Evolutionary conservation across 2,888 invertebrate genomes (phyloP).

Genomic region (Gortyna flavago): DNA sequence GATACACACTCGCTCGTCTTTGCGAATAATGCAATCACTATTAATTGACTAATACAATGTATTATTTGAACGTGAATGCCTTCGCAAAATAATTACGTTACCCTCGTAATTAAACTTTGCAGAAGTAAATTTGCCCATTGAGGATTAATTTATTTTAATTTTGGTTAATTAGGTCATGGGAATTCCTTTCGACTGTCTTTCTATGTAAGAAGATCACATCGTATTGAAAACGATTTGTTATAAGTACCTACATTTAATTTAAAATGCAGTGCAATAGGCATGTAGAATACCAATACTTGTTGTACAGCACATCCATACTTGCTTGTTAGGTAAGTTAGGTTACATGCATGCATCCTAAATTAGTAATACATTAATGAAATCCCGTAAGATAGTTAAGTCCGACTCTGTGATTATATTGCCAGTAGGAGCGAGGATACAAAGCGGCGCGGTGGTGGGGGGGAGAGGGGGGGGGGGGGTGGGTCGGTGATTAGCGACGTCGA

Average conservation of each 20-base stretch:
- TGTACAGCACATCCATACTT: background rate
- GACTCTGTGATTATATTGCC: conserved; percentile 72
- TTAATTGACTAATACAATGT: conserved; percentile 69
- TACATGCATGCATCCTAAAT: background rate
- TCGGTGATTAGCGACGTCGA: conserved; percentile 87
- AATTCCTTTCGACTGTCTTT: background rate
- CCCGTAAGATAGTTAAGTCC: conserved; percentile 65
- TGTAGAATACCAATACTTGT: background rate
- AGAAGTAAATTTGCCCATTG: background rate
- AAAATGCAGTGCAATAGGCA: background rate
- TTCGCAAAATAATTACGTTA: conserved; percentile 38
- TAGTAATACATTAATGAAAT: conserved; percentile 25
- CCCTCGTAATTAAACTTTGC: background rate
- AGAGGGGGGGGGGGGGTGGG: conserved; percentile 59
- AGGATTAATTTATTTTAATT: background rate
- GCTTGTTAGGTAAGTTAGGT: background rate
- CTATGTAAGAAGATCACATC: background rate
- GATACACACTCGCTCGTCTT: conserved; percentile 79
- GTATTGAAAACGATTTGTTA: background rate
- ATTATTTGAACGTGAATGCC: conserved; percentile 51
- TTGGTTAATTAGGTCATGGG: conserved; percentile 18
- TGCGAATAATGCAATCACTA: conserved; percentile 80
- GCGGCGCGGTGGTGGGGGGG: conserved; percentile 45
- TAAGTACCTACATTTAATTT: background rate
- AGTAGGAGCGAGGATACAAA: conserved; percentile 66